A percentile compares a stretch with the other conserved stretches of the same genome.
phyloP scores from a whole-genome alignment of 2,888 invertebrate genomes.

The Odontocolon sp. region DNA sequence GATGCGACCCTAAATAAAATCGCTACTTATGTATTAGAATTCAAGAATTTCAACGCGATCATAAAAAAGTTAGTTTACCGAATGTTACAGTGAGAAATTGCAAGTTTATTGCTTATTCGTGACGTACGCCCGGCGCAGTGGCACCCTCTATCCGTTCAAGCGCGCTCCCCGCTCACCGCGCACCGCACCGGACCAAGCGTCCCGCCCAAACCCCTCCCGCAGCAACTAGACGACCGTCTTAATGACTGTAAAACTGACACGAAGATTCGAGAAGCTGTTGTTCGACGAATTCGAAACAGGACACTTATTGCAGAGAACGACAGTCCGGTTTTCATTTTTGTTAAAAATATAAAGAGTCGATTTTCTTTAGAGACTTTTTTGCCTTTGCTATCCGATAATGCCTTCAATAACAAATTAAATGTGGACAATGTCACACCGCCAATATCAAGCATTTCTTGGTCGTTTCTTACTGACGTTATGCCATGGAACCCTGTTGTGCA shows the following conservation, averaged over 20 bases:
- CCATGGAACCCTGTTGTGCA: conserved; percentile 33
- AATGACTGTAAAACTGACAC: conserved; percentile 21
- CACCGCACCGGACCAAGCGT: no score
- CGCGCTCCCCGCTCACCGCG: no score
- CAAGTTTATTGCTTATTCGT: no score
- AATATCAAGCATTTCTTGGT: conserved; percentile 54
- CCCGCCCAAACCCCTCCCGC: no score
- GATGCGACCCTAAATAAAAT: no score
- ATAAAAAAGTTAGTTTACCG: no score
- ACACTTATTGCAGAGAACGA: conserved; percentile 60
- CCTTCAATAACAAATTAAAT: conserved; percentile 48
- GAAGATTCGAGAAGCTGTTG: conserved; percentile 57
- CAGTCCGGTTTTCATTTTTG: conserved; percentile 62
- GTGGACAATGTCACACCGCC: conserved; percentile 43
- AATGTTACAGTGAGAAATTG: no score
- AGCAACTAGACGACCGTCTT: no score
- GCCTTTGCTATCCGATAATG: background rate
- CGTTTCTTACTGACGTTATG: conserved; percentile 45
- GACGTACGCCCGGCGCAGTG: no score
- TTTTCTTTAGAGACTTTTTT: conserved; percentile 46
- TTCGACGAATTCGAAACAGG: conserved; percentile 55
- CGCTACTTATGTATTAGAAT: no score
- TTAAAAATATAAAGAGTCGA: conserved; percentile 61
- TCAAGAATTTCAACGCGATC: no score
- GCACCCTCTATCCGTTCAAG: no score